Evolutionary conservation across 53 echinoderm and acorn worm species (phyloP).

Genomic region (Actinopyga echinites): DNA sequence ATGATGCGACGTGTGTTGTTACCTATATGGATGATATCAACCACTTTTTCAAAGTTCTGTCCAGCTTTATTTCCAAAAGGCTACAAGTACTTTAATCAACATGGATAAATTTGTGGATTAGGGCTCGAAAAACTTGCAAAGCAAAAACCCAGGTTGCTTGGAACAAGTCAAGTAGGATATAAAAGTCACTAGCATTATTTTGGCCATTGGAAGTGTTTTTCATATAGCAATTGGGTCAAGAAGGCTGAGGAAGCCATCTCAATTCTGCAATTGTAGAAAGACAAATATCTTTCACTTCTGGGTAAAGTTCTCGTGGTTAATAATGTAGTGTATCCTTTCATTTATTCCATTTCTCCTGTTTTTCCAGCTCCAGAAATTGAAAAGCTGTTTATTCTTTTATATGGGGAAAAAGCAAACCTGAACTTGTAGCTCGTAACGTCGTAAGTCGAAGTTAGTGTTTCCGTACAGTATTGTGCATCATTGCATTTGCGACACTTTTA

Average conservation of each 20-base stretch:
- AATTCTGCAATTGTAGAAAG: slow-evolving; percentile 14
- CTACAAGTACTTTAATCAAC: slow-evolving; percentile 40
- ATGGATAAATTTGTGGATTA: not conserved
- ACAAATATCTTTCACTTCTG: slow-evolving; percentile 10
- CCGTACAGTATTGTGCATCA: no score
- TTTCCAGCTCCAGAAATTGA: not conserved
- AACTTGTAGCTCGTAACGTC: slow-evolving; percentile 5
- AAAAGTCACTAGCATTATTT: slow-evolving; percentile 44
- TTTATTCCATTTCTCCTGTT: slow-evolving; percentile 32
- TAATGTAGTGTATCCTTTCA: slow-evolving; percentile 16
- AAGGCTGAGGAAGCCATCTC: not conserved
- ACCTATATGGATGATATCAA: no score
- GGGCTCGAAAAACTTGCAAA: not conserved
- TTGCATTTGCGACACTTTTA: no score
- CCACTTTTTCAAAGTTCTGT: not conserved
- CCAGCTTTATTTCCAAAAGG: slow-evolving; percentile 19
- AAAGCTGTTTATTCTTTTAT: slow-evolving; percentile 21
- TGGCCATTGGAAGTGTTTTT: slow-evolving; percentile 4
- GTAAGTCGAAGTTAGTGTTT: no score
- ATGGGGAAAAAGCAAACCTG: slow-evolving; percentile 29
- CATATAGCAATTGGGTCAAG: not conserved
- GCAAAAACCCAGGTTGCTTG: slow-evolving; percentile 19
- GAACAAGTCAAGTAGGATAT: slow-evolving; percentile 18
- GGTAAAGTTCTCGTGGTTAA: slow-evolving; percentile 39
- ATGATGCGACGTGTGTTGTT: no score